Conservation (phyloP, 2,888 invertebrate species). For the Erpobdella octoculata region DNA sequence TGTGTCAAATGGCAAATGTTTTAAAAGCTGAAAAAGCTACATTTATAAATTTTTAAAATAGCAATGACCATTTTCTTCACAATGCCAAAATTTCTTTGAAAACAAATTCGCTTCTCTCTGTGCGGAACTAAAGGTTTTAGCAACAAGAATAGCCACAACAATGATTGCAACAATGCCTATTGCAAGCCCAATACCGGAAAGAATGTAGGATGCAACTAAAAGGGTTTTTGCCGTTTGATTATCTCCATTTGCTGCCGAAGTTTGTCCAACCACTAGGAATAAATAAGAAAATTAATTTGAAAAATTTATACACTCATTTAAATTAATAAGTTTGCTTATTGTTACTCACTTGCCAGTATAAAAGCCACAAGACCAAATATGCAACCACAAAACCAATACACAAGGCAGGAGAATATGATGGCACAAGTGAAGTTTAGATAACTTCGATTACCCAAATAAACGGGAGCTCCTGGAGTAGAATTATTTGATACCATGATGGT, state of each 20-base stretch:
- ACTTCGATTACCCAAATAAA: neutral
- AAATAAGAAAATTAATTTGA: too few relatives aligned
- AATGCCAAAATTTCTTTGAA: too few relatives aligned
- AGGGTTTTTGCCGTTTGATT: neutral
- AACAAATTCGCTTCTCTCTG: too few relatives aligned
- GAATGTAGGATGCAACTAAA: neutral
- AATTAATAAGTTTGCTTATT: too few relatives aligned
- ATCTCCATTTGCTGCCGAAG: constrained; percentile 10
- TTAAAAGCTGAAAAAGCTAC: too few relatives aligned
- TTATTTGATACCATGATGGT: too few relatives aligned
- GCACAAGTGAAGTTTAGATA: neutral
- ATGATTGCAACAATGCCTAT: neutral
- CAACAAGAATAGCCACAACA: neutral
- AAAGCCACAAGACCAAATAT: constrained; percentile 18
- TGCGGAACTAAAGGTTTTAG: too few relatives aligned
- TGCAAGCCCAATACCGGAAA: neutral
- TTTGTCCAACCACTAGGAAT: constrained; percentile 5
- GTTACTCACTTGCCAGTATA: constrained; percentile 8
- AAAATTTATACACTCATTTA: too few relatives aligned
- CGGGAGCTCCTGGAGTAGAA: too few relatives aligned
- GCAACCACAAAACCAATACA: constrained; percentile 8
- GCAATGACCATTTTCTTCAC: too few relatives aligned
- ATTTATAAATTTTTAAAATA: too few relatives aligned
- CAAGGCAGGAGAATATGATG: constrained; percentile 15
- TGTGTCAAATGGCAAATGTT: too few relatives aligned